Evolutionary conservation across 2,113 vertebrate genomes (phyloP).

Genomic region (Riparia riparia): DNA sequence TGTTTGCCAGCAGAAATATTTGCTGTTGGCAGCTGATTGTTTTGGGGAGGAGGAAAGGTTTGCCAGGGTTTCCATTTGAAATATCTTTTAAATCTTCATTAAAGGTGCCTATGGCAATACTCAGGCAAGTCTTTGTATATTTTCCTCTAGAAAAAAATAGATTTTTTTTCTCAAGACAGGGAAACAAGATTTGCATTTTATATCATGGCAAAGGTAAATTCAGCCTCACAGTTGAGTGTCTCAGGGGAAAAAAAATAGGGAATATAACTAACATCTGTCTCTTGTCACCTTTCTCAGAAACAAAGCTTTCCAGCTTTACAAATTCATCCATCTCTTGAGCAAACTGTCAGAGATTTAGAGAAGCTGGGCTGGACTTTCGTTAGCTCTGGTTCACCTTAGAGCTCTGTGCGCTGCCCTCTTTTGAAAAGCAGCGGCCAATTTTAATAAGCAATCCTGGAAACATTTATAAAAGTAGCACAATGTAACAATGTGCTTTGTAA

Average conservation of each 20-base stretch:
- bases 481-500: background rate
- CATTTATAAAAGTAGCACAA: background rate
- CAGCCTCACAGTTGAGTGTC: background rate
- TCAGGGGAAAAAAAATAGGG: background rate
- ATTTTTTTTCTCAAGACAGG: background rate
- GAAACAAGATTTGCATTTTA: background rate
- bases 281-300: background rate
- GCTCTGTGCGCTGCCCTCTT: background rate
- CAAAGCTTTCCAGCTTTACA: background rate
- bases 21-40: conserved; percentile 44
- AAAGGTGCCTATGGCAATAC: background rate
- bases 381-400: background rate
- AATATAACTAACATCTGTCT: conserved; percentile 2
- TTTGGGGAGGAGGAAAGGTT: background rate
- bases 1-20: conserved; percentile 55
- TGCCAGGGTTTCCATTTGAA: conserved; percentile 35
- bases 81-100: conserved; percentile 35
- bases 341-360: background rate
- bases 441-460: background rate
- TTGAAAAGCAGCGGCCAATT: background rate
- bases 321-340: conserved; percentile 13
- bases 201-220: background rate
- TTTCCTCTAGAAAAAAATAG: background rate
- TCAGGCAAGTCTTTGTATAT: conserved; percentile 10
- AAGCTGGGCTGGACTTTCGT: background rate